Evolutionary conservation across 2,888 invertebrate genomes (phyloP), one percentile per base, ranked within the genome.

Genomic region (Aporophyla nigra): DNA sequence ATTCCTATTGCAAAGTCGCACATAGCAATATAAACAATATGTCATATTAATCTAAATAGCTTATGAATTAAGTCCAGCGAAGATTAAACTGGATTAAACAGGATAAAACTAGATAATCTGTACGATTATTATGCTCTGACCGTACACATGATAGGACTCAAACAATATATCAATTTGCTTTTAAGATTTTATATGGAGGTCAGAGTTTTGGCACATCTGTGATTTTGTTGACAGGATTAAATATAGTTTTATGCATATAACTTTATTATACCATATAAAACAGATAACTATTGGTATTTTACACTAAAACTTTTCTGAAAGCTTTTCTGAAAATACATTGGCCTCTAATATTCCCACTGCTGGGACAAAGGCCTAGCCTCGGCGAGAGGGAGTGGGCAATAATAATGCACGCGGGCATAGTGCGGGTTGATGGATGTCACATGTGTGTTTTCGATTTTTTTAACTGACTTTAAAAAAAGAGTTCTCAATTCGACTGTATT

Each of bases 31-130:
- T 7, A 43, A 62, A 24, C 40, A 71, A 61, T 61, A 24, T 24
- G 19, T 66, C 10, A 16, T 12, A 33, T n/a, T 67, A 54, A 67
- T 68, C 67, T 46, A 59, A 69, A 69, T 69, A 46, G 46, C 16
- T 27, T 33, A 49, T 46, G 46, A 33, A 70, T 61, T n/a, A 16
- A 9, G 56, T 12, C 19, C 14, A 70, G 33, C 27, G 21, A 10
- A 33, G 61, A 61, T 46, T 10, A n/a, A 10, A 53, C 24, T 43
- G n/a, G 51, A 51, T 63, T 12, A 6, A 0, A 53, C 24, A 24
- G n/a, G 51, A 51, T 63, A 6, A 6, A 0, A 46, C 24, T 4
- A 3, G 46, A 24, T 19, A 19, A 24, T 19, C 2, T 46, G 12
- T 12, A 6, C 6, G 19, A 19, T 63, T 16, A 63, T 43, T 24